Percentiles rank a stretch among this genome's conserved stretches.
These are phyloP conservation scores for Dysdera silvatica DNA, from an alignment of 1,140 invertebrate species.

Conservation along the genomic window DNA sequence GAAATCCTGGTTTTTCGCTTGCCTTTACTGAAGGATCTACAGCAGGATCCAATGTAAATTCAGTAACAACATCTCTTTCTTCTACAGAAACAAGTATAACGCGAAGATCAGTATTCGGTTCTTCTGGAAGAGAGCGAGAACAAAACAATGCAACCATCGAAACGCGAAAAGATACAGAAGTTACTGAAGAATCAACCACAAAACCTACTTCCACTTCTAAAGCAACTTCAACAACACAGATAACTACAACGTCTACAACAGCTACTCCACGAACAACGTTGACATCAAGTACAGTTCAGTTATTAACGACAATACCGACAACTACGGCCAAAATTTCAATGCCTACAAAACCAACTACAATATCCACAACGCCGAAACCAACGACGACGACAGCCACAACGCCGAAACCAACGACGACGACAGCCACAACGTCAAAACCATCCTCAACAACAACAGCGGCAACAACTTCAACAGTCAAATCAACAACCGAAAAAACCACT, in stretches of 20 bases:
- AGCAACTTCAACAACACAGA: not conserved
- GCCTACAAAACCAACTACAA: not conserved
- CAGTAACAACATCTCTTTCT: not conserved
- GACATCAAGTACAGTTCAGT: not conserved
- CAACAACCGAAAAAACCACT: not conserved
- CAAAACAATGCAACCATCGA: not conserved
- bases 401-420: not conserved
- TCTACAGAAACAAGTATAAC: conserved; percentile 8
- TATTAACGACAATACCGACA: not conserved
- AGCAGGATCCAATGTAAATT: conserved; percentile 8
- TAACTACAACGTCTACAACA: not conserved
- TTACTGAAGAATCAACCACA: not conserved
- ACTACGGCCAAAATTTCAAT: conserved; percentile 1
- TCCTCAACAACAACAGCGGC: not conserved
- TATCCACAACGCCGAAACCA: conserved; percentile 2
- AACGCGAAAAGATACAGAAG: too few species aligned
- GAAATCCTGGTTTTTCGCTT: conserved; percentile 17
- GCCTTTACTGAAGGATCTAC: conserved; percentile 16
- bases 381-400: not conserved
- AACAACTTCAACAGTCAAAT: not conserved
- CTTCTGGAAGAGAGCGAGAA: conserved; percentile 17
- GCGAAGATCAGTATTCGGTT: conserved; percentile 9
- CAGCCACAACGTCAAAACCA: not conserved
- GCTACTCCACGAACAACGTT: not conserved
- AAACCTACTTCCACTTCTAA: not conserved